These are phyloP conservation scores for Hyles euphorbiae DNA, from an alignment of 1,140 invertebrate genomes.

Conservation along the genomic window DNA sequence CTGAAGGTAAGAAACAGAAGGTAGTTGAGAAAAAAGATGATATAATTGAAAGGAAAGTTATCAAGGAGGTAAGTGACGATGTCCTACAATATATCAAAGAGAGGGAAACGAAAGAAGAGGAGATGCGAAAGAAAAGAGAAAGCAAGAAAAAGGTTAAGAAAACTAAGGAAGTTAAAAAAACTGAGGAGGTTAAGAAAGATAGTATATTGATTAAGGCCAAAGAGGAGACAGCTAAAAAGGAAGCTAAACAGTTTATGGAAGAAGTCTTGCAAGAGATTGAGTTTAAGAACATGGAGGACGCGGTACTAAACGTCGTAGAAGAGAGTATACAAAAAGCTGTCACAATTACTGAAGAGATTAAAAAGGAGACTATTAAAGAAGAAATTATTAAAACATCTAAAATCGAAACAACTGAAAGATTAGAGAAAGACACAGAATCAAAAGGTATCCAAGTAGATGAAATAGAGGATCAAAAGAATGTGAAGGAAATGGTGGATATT, in stretches of 20 bases:
- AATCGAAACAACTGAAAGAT: not conserved
- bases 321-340: constrained; percentile 42
- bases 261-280: constrained; percentile 31
- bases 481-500: too few relatives aligned
- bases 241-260: not conserved
- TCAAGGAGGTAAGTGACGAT: not conserved
- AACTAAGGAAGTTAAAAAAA: not conserved
- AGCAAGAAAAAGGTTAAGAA: not conserved
- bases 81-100: not conserved
- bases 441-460: too few relatives aligned
- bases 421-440: not conserved
- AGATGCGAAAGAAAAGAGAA: not conserved
- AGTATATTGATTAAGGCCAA: not conserved
- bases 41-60: constrained; percentile 4
- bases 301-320: constrained; percentile 37
- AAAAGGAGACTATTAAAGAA: constrained; percentile 36
- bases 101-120: not conserved
- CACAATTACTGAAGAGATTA: constrained; percentile 35
- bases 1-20: constrained; percentile 30
- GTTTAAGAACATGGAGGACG: constrained; percentile 45
- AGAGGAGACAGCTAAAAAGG: constrained; percentile 5
- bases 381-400: not conserved
- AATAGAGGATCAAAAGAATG: too few relatives aligned
- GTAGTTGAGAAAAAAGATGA: constrained; percentile 17
- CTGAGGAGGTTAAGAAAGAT: not conserved